phyloP scores from a whole-genome alignment of 2,888 invertebrate species.

The Scaptodrosophila latifasciaeformis region DNA sequence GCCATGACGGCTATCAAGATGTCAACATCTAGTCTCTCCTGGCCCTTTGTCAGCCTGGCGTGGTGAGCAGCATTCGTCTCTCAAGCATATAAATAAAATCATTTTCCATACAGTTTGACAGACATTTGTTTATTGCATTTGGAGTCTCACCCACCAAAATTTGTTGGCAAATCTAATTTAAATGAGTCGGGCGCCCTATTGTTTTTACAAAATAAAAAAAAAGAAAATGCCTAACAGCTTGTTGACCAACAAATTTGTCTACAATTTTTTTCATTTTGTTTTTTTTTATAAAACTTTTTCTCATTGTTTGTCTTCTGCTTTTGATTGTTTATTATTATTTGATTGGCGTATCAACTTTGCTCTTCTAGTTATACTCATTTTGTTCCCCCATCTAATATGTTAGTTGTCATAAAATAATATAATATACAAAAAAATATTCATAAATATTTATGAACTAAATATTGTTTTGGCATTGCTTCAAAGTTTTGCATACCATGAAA shows the following conservation, averaged over 20 bases:
- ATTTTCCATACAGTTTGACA: neutral
- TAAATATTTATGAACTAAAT: conserved; percentile 6
- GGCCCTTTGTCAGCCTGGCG: neutral
- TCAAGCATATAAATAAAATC: neutral
- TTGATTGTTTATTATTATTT: neutral
- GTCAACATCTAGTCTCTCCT: neutral
- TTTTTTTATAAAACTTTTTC: neutral
- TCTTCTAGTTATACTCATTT: neutral
- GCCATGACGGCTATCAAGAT: neutral
- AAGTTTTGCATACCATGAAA: too few species aligned
- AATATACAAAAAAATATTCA: conserved; percentile 1
- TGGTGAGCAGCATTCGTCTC: neutral
- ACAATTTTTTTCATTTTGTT: conserved; percentile 3
- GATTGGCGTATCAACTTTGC: neutral
- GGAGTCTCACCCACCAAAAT: neutral
- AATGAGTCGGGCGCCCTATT: conserved; percentile 23
- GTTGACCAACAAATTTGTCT: conserved; percentile 4
- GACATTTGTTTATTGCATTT: neutral
- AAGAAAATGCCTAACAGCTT: neutral
- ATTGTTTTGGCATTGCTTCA: too few species aligned
- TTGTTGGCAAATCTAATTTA: conserved; percentile 28
- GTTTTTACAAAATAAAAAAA: neutral
- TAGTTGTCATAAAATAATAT: neutral
- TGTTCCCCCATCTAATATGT: neutral
- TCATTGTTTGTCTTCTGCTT: conserved; percentile 1